phyloP scores from a whole-genome alignment of 2,888 invertebrate genomes.

The Volucella inflata region DNA sequence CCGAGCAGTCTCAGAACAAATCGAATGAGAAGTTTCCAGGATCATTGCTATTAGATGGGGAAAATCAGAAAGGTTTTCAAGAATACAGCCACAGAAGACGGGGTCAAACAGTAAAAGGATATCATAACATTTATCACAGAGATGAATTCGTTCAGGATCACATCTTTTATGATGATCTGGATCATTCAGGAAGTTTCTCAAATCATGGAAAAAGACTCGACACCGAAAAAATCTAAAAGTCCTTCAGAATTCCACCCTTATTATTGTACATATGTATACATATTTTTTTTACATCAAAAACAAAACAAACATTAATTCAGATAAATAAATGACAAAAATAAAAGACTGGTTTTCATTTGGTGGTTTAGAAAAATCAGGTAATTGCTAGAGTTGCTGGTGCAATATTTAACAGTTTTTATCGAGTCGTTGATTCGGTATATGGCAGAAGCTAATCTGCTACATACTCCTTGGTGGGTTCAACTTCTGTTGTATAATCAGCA shows the following conservation, averaged over 20 bases:
- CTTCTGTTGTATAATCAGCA: too few relatives aligned
- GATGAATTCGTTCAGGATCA: conserved; percentile 94
- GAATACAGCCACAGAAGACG: conserved; percentile 92
- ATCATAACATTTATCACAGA: conserved; percentile 93
- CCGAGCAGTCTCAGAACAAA: background rate
- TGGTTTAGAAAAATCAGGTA: too few relatives aligned
- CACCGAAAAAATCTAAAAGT: conserved; percentile 35
- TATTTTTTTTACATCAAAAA: background rate
- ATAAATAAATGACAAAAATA: background rate
- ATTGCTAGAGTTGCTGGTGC: too few relatives aligned
- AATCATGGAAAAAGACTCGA: conserved; percentile 86
- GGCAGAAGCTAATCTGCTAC: too few relatives aligned
- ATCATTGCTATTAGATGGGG: background rate
- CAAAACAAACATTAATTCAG: background rate
- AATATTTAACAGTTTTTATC: too few relatives aligned
- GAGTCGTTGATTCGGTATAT: too few relatives aligned
- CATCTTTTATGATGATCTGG: conserved; percentile 93
- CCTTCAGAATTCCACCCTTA: background rate
- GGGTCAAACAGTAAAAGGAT: conserved; percentile 91
- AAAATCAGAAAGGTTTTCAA: conserved; percentile 29
- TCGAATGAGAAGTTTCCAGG: background rate
- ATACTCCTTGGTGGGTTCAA: too few relatives aligned
- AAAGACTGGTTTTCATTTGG: too few relatives aligned
- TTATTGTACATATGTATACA: too few relatives aligned
- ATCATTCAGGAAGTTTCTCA: conserved; percentile 90